Evolutionary conservation across 2,113 vertebrate species (phyloP).

Genomic region (Triplophysa rosa): DNA sequence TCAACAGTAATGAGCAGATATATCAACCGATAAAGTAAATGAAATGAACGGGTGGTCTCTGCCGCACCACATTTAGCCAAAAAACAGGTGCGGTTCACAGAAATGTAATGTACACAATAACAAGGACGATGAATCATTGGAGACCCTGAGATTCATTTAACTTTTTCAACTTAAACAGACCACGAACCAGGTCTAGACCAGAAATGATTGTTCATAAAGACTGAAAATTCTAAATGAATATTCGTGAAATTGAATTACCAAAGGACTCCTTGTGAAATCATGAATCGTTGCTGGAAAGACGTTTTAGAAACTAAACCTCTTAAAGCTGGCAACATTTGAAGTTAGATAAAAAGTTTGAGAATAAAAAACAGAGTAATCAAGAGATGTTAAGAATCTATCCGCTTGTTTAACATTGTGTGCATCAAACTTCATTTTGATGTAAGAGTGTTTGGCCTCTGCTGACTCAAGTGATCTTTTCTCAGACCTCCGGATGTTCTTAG

Average conservation of each 20-base stretch:
- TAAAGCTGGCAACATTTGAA: not conserved
- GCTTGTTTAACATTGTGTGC: constrained; percentile 14
- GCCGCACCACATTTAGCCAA: not conserved
- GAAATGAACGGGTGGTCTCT: constrained; percentile 1
- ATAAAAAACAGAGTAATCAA: constrained; percentile 20
- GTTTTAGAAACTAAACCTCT: too few relatives aligned
- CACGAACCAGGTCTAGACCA: too few relatives aligned
- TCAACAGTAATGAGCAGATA: not conserved
- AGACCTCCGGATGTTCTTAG: constrained; percentile 43
- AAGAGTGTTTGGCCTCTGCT: constrained; percentile 36
- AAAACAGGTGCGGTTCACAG: constrained; percentile 11
- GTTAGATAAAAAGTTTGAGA: constrained; percentile 16
- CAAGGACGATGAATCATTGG: too few relatives aligned
- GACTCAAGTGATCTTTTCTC: constrained; percentile 17
- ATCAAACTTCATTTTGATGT: constrained; percentile 21
- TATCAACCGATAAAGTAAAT: constrained; percentile 14
- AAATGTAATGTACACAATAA: constrained; percentile 2
- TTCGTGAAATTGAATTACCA: too few relatives aligned
- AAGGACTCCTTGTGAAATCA: not conserved
- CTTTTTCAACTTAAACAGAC: too few relatives aligned
- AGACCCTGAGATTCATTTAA: too few relatives aligned
- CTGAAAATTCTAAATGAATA: too few relatives aligned
- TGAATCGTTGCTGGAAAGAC: too few relatives aligned
- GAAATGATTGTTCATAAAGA: too few relatives aligned
- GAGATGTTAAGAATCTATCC: not conserved